Evolutionary conservation across 2,888 invertebrate species (phyloP).

Genomic region (Monoplex corrugatus): DNA sequence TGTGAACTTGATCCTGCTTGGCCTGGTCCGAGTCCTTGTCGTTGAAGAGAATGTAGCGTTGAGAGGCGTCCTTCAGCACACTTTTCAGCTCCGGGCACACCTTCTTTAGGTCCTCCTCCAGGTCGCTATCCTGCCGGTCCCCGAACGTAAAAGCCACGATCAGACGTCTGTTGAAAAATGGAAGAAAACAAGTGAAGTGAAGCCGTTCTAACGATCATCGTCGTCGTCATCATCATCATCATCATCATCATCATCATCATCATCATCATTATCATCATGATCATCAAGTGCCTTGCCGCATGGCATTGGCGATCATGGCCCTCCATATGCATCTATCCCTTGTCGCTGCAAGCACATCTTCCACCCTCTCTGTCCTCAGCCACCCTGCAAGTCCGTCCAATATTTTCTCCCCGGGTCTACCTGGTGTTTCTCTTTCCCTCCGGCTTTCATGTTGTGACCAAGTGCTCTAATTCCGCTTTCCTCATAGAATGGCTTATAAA

Average conservation of each 20-base stretch:
- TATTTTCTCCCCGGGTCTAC: no score
- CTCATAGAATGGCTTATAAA: no score
- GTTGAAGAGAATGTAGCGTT: conserved; percentile 44
- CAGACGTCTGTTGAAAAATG: conserved; percentile 16
- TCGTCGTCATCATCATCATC: not conserved
- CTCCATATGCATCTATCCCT: no score
- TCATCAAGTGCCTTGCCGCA: not conserved
- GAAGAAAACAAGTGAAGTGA: not conserved
- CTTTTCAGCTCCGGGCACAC: conserved; percentile 39
- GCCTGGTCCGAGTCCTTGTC: not conserved
- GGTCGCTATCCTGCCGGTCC: conserved; percentile 34
- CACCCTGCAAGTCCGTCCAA: no score
- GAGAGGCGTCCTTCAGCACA: conserved; percentile 37
- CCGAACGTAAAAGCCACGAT: conserved; percentile 46
- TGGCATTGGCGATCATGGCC: no score
- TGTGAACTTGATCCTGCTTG: not conserved
- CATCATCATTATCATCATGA: not conserved
- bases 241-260: not conserved
- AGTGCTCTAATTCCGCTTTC: no score
- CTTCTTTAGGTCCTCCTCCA: not conserved
- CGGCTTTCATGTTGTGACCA: no score
- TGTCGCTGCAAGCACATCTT: no score
- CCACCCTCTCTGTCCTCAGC: no score
- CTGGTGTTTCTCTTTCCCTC: no score
- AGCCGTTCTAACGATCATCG: not conserved